phyloP scores from a whole-genome alignment of 2,797 vertebrate genomes.

The Cynopterus sphinx region DNA sequence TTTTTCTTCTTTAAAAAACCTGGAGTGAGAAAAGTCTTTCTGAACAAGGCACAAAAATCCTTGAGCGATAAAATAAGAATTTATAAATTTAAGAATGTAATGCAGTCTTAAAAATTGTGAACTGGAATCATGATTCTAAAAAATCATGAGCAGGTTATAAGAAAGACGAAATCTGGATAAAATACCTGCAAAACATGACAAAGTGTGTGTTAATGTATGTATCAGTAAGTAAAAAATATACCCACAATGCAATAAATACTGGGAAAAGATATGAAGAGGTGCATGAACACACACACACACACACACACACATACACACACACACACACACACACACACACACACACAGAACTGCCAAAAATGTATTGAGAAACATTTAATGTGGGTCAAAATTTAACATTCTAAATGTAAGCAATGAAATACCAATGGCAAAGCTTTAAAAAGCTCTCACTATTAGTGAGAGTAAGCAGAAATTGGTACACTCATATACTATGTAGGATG shows the following conservation, averaged over 20 bases:
- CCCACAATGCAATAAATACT: neutral
- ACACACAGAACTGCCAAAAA: neutral
- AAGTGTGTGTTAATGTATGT: neutral
- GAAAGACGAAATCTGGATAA: neutral
- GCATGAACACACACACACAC: rapidly evolving
- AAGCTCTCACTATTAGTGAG: neutral
- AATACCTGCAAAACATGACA: neutral
- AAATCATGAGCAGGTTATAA: neutral
- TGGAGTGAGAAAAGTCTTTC: neutral
- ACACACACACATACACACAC: neutral
- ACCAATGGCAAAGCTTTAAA: neutral
- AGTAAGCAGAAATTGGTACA: neutral
- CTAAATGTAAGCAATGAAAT: neutral
- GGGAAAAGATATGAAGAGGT: neutral
- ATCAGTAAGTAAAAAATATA: neutral
- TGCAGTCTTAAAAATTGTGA: neutral
- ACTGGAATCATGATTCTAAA: neutral
- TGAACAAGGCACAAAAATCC: neutral
- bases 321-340: neutral
- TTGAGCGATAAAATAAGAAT: neutral
- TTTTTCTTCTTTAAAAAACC: neutral
- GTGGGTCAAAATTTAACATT: neutral
- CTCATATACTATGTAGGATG: neutral
- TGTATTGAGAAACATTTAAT: neutral
- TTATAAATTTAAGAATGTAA: neutral